A percentile compares a stretch with the other conserved stretches of the same genome.
Conservation (phyloP, 2,888 invertebrate genomes). For the Trichopoda pennipes region DNA sequence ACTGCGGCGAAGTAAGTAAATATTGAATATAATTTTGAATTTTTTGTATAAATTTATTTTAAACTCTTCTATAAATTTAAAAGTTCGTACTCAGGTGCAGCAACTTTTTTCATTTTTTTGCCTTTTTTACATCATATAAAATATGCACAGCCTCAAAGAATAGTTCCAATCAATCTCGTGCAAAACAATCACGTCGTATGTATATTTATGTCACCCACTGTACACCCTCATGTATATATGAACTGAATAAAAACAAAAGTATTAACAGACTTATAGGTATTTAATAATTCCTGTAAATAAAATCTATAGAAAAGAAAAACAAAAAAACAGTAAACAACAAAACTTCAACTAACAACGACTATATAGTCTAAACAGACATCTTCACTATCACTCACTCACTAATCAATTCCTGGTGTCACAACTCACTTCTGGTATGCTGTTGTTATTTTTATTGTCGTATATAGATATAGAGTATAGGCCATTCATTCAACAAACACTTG, state of each 20-base stretch:
- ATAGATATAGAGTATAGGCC: background rate
- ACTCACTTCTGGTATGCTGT: conserved; percentile 43
- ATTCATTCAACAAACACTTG: conserved; percentile 37
- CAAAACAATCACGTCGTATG: too few relatives aligned
- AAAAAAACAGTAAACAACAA: background rate
- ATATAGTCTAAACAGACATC: background rate
- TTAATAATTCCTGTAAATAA: conserved; percentile 27
- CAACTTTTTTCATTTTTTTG: too few relatives aligned
- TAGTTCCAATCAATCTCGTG: too few relatives aligned
- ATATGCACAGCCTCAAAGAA: too few relatives aligned
- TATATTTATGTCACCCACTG: too few relatives aligned
- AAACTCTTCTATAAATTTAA: too few relatives aligned
- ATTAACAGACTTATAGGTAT: conserved; percentile 10
- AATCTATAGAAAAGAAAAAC: conserved; percentile 1
- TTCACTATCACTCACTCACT: conserved; percentile 21
- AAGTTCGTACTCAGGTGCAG: too few relatives aligned
- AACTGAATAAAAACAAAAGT: conserved; percentile 9
- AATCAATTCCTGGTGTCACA: conserved; percentile 28
- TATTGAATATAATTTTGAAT: too few relatives aligned
- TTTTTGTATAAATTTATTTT: too few relatives aligned
- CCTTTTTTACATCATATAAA: too few relatives aligned
- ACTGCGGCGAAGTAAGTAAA: too few relatives aligned
- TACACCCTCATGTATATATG: background rate
- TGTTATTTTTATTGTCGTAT: background rate
- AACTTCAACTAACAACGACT: background rate